Base-by-base conservation (phyloP, 2,113 vertebrate genomes). In the Channa argus region DNA sequence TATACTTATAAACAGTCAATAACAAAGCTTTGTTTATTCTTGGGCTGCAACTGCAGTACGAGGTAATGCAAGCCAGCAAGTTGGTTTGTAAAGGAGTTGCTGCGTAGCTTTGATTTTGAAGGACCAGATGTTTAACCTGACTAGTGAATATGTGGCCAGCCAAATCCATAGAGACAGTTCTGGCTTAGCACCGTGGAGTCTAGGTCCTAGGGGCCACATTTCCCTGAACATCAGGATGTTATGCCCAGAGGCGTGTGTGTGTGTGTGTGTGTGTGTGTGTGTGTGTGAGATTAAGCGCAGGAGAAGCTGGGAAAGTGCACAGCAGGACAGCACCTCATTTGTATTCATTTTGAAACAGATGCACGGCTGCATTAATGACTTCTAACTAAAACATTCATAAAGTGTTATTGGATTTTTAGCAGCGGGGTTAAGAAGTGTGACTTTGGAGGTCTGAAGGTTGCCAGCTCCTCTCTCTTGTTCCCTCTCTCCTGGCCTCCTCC, bases 321-420 rank as follows among this genome's bases (percentile, higher is more conserved):
- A 50, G 72, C 70, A 71, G 74, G 86, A 87, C 85, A 77, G 79
- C 82, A 79, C 63, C 86, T 92, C 85, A 91, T 93, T 94, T 90
- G 83, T 89, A 91, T 93, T 93, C 82, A 87, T 91, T 90, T 88
- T 5, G 74, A 91, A 92, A 87, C 89, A 92, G 90, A 93, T 93
- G 88, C 93, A 89, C 70, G 47, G 71, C 88, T 89, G 89, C 90
- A 91, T 92, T 92, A 93, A 93, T 91, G 91, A 92, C 90, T 88
- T 77, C 82, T 91, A 91, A 91, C 89, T 92, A 79, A 92, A 94
- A 91, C 88, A 92, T 92, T 92, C 90, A 90, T 92, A 92, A 91
- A 91, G 92, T 91, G 88, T 93, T 94, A 94, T 88, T 94, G 90
- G 86, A 93, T 91, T 94, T 92, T 94, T 89, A 93, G 90, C 91